phyloP scores from a whole-genome alignment of 2,888 invertebrate species.

The Brachypterus glaber region DNA sequence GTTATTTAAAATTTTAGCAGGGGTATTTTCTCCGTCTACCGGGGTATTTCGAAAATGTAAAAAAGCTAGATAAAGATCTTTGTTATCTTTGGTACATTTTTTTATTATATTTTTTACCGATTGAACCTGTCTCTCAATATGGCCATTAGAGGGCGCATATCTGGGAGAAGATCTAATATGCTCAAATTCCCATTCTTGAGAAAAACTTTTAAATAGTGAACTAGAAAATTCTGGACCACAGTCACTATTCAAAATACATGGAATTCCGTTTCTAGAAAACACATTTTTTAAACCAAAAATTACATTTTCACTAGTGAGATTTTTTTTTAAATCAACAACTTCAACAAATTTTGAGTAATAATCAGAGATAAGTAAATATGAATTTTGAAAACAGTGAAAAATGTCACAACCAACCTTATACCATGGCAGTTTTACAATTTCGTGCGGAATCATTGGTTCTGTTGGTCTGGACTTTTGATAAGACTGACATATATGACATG shows the following conservation, averaged over 20 bases:
- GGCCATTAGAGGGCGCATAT: conserved; percentile 7
- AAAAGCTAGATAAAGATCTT: conserved; percentile 6
- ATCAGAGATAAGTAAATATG: too few species aligned
- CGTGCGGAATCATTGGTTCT: too few species aligned
- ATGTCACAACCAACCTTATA: too few species aligned
- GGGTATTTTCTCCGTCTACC: not conserved
- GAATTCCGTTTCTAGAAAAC: not conserved
- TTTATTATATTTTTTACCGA: conserved; percentile 4
- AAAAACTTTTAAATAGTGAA: conserved; percentile 3
- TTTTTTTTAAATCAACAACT: too few species aligned
- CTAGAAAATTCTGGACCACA: conserved; percentile 3
- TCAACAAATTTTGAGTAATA: too few species aligned
- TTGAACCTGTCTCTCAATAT: conserved; percentile 5
- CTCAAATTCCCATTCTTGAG: not conserved
- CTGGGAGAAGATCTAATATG: conserved; percentile 4
- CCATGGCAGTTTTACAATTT: too few species aligned
- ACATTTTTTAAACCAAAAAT: not conserved
- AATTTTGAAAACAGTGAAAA: too few species aligned
- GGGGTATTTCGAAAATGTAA: conserved; percentile 7
- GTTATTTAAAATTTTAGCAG: not conserved
- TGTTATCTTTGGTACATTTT: conserved; percentile 1
- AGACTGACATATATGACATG: too few species aligned
- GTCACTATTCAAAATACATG: not conserved
- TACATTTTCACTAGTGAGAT: too few species aligned
- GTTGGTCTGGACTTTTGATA: too few species aligned